Evolutionary conservation across 2,888 invertebrate species (phyloP), one percentile per base, ranked within the genome.

Genomic region (Drosophila hamatofila): DNA sequence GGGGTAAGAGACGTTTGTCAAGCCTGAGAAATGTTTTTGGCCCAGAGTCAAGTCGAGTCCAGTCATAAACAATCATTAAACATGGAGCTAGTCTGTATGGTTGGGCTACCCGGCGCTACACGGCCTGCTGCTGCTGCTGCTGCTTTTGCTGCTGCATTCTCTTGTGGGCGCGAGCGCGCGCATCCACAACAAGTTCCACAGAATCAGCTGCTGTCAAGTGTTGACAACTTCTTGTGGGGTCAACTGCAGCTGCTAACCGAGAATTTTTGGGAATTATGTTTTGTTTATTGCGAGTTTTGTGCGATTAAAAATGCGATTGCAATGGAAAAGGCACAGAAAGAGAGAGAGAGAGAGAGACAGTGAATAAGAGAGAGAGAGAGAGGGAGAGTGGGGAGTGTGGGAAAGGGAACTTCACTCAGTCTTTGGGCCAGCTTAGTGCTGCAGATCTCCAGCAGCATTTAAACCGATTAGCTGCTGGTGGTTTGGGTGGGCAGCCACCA

Each of bases 21-120:
- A 81, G 84, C 76, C 85, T 84, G 83, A 77, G 88, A 84, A 82
- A 80, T 84, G 81, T 59, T 55, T 33, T 39, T 37, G 58, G 64
- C 42, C 54, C 66, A 72, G 16, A 46, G 46, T 35, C 65, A 46
- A 46, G 51, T 33, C 49, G 33, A 76, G 78, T 41, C 49, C 25
- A 76, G 78, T 75, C 88, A 81, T 86, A 86, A 86, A 88, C 80
- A 80, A 84, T 86, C 84, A 88, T 86, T 86, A 88, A 79, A 76
- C 78, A 75, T 75, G 25, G 16, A 27, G 58, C 37, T 48, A 66
- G 65, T 56, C 48, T 54, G 60, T 49, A n/a, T 52, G 37, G 5
- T 33, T 12, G 51, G 49, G 35, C 54, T 37, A 54, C 54, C 55
- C 69, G 86, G 86, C 85, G 85, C 81, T 87, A 76, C 64, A 48